phyloP scores from a whole-genome alignment of 2,113 vertebrate genomes.

The Arvicanthis niloticus region DNA sequence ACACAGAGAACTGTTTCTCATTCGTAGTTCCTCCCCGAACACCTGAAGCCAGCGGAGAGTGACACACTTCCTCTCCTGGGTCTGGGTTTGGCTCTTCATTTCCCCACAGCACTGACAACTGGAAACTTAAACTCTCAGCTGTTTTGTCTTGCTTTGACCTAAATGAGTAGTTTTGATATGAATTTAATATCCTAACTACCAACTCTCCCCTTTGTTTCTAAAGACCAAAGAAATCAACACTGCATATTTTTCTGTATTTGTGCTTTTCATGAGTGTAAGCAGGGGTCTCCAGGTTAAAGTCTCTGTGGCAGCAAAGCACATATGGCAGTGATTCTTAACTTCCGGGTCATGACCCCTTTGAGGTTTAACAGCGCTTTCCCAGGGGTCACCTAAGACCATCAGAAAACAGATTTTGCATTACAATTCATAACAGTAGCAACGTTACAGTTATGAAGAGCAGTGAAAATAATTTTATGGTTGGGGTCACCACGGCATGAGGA shows the following conservation, averaged over 20 bases:
- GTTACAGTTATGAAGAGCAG: not conserved
- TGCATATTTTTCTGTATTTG: not conserved
- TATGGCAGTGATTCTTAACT: not conserved
- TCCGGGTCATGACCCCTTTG: not conserved
- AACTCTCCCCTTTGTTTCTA: conserved; percentile 43
- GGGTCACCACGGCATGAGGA: not conserved
- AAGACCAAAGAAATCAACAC: conserved; percentile 38
- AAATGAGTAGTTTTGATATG: conserved; percentile 69
- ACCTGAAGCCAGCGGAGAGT: not conserved
- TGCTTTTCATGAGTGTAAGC: conserved; percentile 5
- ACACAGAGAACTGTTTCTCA: not conserved
- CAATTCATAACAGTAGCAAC: not conserved
- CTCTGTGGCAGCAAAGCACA: not conserved
- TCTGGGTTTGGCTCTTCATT: conserved; percentile 66
- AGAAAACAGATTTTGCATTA: not conserved
- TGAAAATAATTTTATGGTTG: not conserved
- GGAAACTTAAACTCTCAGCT: conserved; percentile 58
- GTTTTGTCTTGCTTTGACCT: conserved; percentile 71
- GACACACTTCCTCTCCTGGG: not conserved
- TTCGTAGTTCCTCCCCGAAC: conserved; percentile 54
- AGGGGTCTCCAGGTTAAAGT: not conserved
- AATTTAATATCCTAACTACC: conserved; percentile 38
- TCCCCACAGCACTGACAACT: conserved; percentile 19
- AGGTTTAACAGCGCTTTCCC: not conserved
- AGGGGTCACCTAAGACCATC: not conserved